A percentile compares a stretch with the other conserved stretches of the same genome.
These are phyloP conservation scores for Formica exsecta DNA, from an alignment of 1,140 invertebrate genomes.

Conservation along the genomic window DNA sequence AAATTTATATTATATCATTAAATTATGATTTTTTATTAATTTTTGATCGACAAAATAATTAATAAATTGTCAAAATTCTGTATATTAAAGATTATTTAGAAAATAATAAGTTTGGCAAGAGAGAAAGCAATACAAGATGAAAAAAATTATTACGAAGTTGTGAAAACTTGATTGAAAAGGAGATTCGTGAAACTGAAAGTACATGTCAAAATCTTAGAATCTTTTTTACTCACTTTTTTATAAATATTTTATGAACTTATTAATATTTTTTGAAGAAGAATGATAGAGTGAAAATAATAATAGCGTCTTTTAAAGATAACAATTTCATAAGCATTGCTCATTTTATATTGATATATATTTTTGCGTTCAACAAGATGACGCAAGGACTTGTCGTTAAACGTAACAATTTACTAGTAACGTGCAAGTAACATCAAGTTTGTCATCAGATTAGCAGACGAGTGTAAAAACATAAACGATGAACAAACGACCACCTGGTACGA, in stretches of 20 bases:
- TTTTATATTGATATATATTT: neutral
- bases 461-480: slow-evolving; percentile 25
- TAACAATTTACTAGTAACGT: slow-evolving; percentile 23
- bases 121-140: slow-evolving; percentile 14
- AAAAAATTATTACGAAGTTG: neutral
- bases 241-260: neutral
- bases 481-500: slow-evolving; percentile 15
- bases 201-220: neutral
- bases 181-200: neutral
- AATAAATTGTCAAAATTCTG: neutral
- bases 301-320: neutral
- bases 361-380: neutral
- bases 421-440: slow-evolving; percentile 41
- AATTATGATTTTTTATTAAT: neutral
- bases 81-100: neutral
- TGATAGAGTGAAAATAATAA: neutral
- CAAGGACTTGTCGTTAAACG: neutral
- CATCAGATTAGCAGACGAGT: slow-evolving; percentile 20
- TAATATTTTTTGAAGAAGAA: neutral
- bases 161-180: neutral
- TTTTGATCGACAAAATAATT: neutral
- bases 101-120: neutral
- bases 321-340: slow-evolving; percentile 13
- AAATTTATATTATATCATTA: neutral
- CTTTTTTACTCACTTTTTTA: neutral